Base-by-base conservation (phyloP, 1,140 invertebrate species). In the Lepidurus couesii region DNA sequence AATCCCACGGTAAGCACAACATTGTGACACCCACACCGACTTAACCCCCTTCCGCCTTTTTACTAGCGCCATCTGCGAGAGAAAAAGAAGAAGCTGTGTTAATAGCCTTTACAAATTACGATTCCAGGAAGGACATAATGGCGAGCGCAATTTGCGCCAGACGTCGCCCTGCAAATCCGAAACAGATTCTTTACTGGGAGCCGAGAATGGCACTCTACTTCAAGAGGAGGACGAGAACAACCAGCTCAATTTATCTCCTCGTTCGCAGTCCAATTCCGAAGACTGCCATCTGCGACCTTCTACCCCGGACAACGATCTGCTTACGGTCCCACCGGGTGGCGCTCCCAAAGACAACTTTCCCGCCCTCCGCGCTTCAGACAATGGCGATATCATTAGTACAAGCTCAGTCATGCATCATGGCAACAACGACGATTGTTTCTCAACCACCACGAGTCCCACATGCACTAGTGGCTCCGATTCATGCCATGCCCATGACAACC, bases 181-280 rank as follows among this genome's bases (percentile, higher is more conserved):
- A 65, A 65, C 53, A 7, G 53, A 65, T 13, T 21, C 53, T 11
- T 65, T 21, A 21, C 53, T n/a, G 21, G 53, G 53, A 13, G 21
- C 53, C 21, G 53, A 65, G n/a, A 65, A 65, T 21, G 16, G 53
- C 53, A 65, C 53, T 65, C 21, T 65, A 65, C 53, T 65, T 21
- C 53, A 65, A 13, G 53, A 65, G 21, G 53, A 65, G 9, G 53
- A 65, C 53, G 53, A 65, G 6, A 21, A 65, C 53, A 65, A 65
- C 53, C 53, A 7, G 7, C 53, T 65, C 13, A 13, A 65, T 65
- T 65, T 65, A 65, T 65, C 53, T 65, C 53, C 53, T 21, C 53
- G 21, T 65, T 65, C 53, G 53, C 53, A 65, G 53, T 65, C 53
- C 21, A 65, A 65, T 65, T 65, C 13, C 21, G 53, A 65, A 65